Percentiles rank a stretch among this genome's conserved stretches.
Evolutionary conservation across 2,888 invertebrate genomes (phyloP).

Genomic region (Chironomus tentans): DNA sequence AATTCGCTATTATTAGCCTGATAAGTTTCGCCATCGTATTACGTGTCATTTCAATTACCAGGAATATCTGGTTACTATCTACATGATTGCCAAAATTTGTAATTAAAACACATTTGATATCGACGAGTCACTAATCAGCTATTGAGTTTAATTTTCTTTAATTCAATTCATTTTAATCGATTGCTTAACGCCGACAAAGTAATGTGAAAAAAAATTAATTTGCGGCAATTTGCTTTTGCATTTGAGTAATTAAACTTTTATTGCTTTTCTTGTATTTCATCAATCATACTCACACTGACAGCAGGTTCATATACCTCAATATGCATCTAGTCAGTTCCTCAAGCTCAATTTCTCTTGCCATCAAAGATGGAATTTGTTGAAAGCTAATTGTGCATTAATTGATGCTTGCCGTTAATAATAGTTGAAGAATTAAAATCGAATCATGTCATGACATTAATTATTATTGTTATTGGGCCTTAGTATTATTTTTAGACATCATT

Average conservation of each 20-base stretch:
- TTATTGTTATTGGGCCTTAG: neutral
- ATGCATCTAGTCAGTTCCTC: neutral
- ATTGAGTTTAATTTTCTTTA: neutral
- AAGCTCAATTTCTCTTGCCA: neutral
- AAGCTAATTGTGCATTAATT: neutral
- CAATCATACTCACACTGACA: neutral
- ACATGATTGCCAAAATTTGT: no score
- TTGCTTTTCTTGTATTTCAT: neutral
- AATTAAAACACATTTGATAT: no score
- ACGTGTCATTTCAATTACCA: no score
- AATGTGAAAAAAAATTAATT: neutral
- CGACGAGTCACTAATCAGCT: neutral
- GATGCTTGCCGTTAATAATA: neutral
- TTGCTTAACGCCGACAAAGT: neutral
- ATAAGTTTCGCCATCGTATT: neutral
- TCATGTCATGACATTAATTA: constrained; percentile 5
- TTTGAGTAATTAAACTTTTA: neutral
- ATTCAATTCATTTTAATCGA: neutral
- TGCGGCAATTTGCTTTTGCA: neutral
- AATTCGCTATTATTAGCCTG: neutral
- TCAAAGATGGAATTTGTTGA: neutral
- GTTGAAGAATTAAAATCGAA: neutral
- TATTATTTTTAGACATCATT: neutral
- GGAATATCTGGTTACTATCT: no score
- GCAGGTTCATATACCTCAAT: neutral